Base-by-base conservation (phyloP, 1,140 invertebrate species). In the Steinernema khuongi region DNA sequence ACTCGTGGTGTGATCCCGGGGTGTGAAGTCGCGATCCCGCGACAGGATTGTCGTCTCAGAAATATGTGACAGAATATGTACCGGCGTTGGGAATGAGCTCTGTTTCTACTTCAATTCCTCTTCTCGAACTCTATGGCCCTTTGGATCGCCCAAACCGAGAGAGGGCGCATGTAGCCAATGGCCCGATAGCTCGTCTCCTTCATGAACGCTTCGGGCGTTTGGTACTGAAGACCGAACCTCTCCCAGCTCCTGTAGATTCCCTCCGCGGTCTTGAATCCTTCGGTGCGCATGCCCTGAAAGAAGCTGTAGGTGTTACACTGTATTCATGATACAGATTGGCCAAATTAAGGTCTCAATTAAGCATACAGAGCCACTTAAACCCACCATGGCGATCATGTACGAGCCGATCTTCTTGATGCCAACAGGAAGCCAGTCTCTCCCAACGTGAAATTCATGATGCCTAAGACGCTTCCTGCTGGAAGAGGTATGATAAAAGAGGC, bases 71-170 rank as follows among this genome's bases (percentile, higher is more conserved):
- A n/a, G n/a, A n/a, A n/a, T n/a, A n/a, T n/a, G n/a, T n/a, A n/a
- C n/a, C n/a, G n/a, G n/a, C n/a, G n/a, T n/a, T n/a, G n/a, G n/a
- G n/a, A n/a, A n/a, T n/a, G n/a, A n/a, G n/a, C n/a, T n/a, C n/a
- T n/a, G n/a, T n/a, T n/a, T n/a, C n/a, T n/a, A n/a, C n/a, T n/a
- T n/a, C n/a, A n/a, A n/a, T n/a, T n/a, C n/a, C n/a, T n/a, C n/a
- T 41, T 41, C 36, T n/a, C 36, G 26, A 60, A 60, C 4, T 85
- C 80, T 81, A 90, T 88, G 2, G 93, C 93, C 79, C 90, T 90
- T 81, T 94, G 92, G 88, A 96, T 93, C 0, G 92, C 89, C 93
- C 93, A 96, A 81, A 96, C 92, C 73, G 91, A 90, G 0, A 96
- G 86, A 0, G 93, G 92, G 66, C 94, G 88, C 93, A 96, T 96